A percentile compares a stretch with the other conserved stretches of the same genome.
Evolutionary conservation across 2,888 invertebrate genomes (phyloP).

Genomic region (Lathronympha strigana): DNA sequence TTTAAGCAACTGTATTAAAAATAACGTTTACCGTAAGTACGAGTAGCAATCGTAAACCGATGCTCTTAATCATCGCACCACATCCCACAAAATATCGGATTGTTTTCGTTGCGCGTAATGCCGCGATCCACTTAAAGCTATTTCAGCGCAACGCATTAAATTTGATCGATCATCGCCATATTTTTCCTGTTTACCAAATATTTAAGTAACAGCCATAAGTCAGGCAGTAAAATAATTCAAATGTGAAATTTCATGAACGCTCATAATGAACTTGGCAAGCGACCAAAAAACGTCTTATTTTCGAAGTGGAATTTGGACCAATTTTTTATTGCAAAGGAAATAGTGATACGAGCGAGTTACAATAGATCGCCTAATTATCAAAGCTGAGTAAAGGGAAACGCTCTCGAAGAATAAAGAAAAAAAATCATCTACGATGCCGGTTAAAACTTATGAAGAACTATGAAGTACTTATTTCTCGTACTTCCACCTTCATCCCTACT

Average conservation of each 20-base stretch:
- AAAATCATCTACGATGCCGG: too few species aligned
- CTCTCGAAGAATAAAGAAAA: too few species aligned
- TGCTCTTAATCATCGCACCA: slow-evolving; percentile 12
- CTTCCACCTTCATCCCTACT: too few species aligned
- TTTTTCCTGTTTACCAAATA: slow-evolving; percentile 85
- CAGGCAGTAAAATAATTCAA: slow-evolving; percentile 85
- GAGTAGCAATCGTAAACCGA: neutral
- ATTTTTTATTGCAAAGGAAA: slow-evolving; percentile 82
- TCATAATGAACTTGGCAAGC: slow-evolving; percentile 84
- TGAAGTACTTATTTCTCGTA: too few species aligned
- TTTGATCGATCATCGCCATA: slow-evolving; percentile 82
- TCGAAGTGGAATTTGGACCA: slow-evolving; percentile 84
- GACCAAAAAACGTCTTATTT: slow-evolving; percentile 85
- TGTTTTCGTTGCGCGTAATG: slow-evolving; percentile 52
- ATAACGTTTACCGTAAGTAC: too few species aligned
- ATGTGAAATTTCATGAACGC: slow-evolving; percentile 85
- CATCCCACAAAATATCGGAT: slow-evolving; percentile 43
- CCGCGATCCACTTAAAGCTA: slow-evolving; percentile 77
- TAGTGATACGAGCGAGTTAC: slow-evolving; percentile 69
- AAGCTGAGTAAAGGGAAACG: too few species aligned
- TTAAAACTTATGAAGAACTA: too few species aligned
- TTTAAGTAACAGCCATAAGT: slow-evolving; percentile 84
- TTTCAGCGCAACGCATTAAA: slow-evolving; percentile 77
- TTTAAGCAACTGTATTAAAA: too few species aligned
- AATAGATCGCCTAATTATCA: slow-evolving; percentile 68